Conservation (phyloP, 2,797 vertebrate species). For the Danio jaintianensis region DNA sequence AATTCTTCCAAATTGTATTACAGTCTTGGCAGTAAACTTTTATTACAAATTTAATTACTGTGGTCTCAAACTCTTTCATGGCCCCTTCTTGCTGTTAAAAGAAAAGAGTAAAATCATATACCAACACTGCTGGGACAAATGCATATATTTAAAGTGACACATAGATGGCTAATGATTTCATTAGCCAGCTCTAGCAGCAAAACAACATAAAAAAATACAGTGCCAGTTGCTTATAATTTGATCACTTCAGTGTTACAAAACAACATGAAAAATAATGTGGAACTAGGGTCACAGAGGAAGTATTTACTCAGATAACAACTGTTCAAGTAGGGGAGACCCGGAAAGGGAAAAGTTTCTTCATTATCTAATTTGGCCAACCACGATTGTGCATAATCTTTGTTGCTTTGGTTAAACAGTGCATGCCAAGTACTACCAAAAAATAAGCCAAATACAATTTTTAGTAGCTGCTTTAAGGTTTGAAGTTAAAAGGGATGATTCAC, state of each 20-base stretch:
- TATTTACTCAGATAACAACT: background rate
- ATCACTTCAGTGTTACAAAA: background rate
- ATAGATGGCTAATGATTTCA: constrained; percentile 20
- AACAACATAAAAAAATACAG: background rate
- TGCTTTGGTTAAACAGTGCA: too few relatives aligned
- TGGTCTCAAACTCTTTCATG: background rate
- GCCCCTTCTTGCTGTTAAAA: constrained; percentile 1
- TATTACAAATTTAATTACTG: constrained; percentile 11
- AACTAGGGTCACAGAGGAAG: background rate
- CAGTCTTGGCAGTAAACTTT: background rate
- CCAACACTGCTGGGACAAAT: constrained; percentile 12
- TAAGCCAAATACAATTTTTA: too few relatives aligned
- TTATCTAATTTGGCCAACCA: too few relatives aligned
- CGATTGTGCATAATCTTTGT: too few relatives aligned
- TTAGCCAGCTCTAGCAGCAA: background rate
- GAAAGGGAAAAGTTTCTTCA: too few relatives aligned
- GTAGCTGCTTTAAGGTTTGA: too few relatives aligned
- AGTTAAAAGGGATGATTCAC: too few relatives aligned
- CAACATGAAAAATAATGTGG: background rate
- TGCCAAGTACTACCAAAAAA: too few relatives aligned
- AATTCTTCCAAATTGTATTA: constrained; percentile 8
- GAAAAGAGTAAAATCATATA: constrained; percentile 1
- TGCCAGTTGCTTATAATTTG: constrained; percentile 9
- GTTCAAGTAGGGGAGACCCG: too few relatives aligned
- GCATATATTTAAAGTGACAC: background rate